Base-by-base conservation (phyloP, 1,140 invertebrate species). In the Contarinia nasturtii region DNA sequence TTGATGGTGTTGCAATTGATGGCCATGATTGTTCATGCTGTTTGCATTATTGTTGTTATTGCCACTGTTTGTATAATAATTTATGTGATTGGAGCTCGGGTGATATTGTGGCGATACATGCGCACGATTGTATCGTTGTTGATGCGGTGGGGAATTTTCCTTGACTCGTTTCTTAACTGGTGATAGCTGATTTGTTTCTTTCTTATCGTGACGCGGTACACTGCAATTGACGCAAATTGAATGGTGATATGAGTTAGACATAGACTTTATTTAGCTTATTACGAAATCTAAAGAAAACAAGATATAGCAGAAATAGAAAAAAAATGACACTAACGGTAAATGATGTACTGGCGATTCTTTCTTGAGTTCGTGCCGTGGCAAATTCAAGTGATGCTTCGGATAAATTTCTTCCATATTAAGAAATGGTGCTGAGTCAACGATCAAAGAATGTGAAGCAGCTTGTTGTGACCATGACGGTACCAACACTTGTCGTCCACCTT, bases 151-250 rank as follows among this genome's bases (percentile, higher is more conserved):
- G 18, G 90, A 92, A 54, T 86, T 89, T 60, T 96, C 93, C 61
- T 96, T 96, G 7, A 95, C 91, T n/a, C 92, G 72, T 64, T 97
- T 97, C 68, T 97, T 97, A 2, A 96, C 90, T 1, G 93, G 93
- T 56, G 88, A 94, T 49, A 96, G 67, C 57, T 96, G 91, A 41
- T 86, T 85, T 22, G 80, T 75, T 55, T 93, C 88, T 60, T 92
- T 93, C 61, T 88, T 91, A 55, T 80, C 77, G 51, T 70, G 64
- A 58, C 70, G 66, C 58, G 69, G 64, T 57, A 67, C 59, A 62
- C 59, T 57, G 55, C 57, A n/a, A n/a, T n/a, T n/a, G n/a, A n/a
- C n/a, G n/a, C n/a, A n/a, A n/a, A n/a, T n/a, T n/a, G n/a, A n/a
- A 64, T 46, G 54, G 10, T 45, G 17, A 44, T 3, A 27, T 44